Evolutionary conservation across 2,888 invertebrate species (phyloP), one percentile per base, ranked within the genome.

Genomic region (Apantesis nais): DNA sequence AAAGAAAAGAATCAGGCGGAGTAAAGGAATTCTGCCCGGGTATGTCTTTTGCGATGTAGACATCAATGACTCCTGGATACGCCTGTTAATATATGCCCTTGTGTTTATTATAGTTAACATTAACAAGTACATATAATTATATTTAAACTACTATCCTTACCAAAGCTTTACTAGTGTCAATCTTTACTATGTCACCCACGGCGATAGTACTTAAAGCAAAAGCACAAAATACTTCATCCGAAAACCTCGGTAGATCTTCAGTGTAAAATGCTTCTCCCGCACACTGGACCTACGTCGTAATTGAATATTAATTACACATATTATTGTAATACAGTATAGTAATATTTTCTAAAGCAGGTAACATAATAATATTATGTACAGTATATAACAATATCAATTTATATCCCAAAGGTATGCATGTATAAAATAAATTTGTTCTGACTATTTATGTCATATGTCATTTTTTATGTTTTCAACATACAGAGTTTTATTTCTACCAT

Each of bases 251-350:
- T 44, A 96, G 86, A 82, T 97, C 97, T 80, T 96, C 96, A 0
- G 96, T 90, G 83, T 96, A 97, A 75, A 95, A 91, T 0, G 96
- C 97, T 85, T 97, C 97, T 0, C 97, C 97, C 34, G 96, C 93
- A 78, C 95, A 95, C 92, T 97, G 97, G 68, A 95, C 90, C 91
- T 92, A 70, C n/a, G n/a, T n/a, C n/a, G n/a, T n/a, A n/a, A n/a
- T n/a, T n/a, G n/a, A n/a, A n/a, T n/a, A n/a, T n/a, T n/a, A n/a
- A n/a, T n/a, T n/a, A n/a, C n/a, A n/a, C n/a, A n/a, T n/a, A n/a
- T n/a, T n/a, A n/a, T n/a, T n/a, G n/a, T n/a, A n/a, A n/a, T n/a
- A n/a, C n/a, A n/a, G n/a, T n/a, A n/a, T n/a, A n/a, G n/a, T n/a
- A n/a, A n/a, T n/a, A n/a, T n/a, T n/a, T n/a, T n/a, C n/a, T n/a